Percentiles rank a stretch among this genome's conserved stretches.
phyloP scores from a whole-genome alignment of 2,888 invertebrate species.

The Asteroscopus sphinx region DNA sequence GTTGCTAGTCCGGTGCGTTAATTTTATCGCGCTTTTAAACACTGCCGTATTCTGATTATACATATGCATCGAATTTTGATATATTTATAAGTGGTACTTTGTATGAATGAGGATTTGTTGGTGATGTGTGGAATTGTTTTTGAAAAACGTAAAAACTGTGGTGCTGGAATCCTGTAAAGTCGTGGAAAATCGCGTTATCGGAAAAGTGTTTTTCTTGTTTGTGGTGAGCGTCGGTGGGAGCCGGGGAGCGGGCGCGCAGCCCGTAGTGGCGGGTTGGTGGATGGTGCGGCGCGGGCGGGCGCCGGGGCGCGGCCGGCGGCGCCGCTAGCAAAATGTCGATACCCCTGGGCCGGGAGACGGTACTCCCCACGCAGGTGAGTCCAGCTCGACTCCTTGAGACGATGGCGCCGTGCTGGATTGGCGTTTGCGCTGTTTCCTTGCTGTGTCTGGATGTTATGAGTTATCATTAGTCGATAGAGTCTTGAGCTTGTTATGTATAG shows the following conservation, averaged over 20 bases:
- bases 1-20: conserved; percentile 68
- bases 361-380: conserved; percentile 88
- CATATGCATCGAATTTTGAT: conserved; percentile 62
- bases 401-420: conserved; percentile 3
- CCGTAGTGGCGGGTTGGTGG: conserved; percentile 81
- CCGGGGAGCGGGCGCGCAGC: conserved; percentile 70
- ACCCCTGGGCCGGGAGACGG: conserved; percentile 88
- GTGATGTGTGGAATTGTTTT: conserved; percentile 68
- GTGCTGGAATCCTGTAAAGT: conserved; percentile 61
- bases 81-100: conserved; percentile 60
- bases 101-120: conserved; percentile 64
- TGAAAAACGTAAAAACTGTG: conserved; percentile 49
- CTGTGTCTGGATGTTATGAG: not conserved
- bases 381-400: conserved; percentile 47
- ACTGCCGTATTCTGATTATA: conserved; percentile 63
- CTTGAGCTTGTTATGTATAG: not conserved
- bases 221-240: conserved; percentile 71
- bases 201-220: conserved; percentile 86
- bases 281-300: conserved; percentile 86
- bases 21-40: conserved; percentile 68
- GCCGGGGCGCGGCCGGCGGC: conserved; percentile 89
- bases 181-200: conserved; percentile 70
- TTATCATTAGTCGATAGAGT: not conserved
- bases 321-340: conserved; percentile 89
- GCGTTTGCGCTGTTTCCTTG: not conserved